Evolutionary conservation across 92 coral and sea anemone genomes (phyloP), one percentile per base, ranked within the genome.

Genomic region (Palythoa caribaeorum): DNA sequence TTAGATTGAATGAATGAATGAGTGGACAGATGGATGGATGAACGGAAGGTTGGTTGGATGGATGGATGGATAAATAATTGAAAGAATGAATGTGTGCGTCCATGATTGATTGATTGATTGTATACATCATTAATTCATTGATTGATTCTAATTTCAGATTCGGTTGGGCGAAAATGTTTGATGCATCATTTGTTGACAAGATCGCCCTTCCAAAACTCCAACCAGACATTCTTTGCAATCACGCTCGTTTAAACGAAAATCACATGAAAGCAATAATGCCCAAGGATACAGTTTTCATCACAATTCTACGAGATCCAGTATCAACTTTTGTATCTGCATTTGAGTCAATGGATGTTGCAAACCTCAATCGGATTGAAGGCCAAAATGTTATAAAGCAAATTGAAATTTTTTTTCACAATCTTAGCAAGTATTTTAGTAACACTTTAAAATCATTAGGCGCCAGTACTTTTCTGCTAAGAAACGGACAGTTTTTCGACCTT

Each of bases 401-500:
- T 74, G 92, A 85, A 20, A 80, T 87, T 12, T 96, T 96, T 87
- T 89, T 96, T 60, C 90, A 92, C 10, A 92, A 83, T 17, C 93
- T 94, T 1, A 89, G 86, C 16, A 93, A 93, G 11, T 55, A 92
- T 44, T 85, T 95, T 52, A 83, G 93, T 0, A 91, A 93, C 52
- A 92, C 89, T 83, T 54, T 85, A 44, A 89, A 92, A 38, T 93
- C 91, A 0, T 78, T 92, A 77, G 96, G 93, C 20, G 19, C 88
- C 2, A 19, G 90, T 55, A 71, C 90, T 2, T 79, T 89, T 62
- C 79, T 96, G n/a, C 90, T 96, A 38, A 92, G 99, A 28, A 95
- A 96, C 79, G 98, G 98, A 2, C 96, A 95, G 95, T 91, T 94
- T 77, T 96, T 92, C 60, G 99, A 96, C 84, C 87, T 96, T 47